Conservation (phyloP, 2,888 invertebrate species). For the Unio delphinus region DNA sequence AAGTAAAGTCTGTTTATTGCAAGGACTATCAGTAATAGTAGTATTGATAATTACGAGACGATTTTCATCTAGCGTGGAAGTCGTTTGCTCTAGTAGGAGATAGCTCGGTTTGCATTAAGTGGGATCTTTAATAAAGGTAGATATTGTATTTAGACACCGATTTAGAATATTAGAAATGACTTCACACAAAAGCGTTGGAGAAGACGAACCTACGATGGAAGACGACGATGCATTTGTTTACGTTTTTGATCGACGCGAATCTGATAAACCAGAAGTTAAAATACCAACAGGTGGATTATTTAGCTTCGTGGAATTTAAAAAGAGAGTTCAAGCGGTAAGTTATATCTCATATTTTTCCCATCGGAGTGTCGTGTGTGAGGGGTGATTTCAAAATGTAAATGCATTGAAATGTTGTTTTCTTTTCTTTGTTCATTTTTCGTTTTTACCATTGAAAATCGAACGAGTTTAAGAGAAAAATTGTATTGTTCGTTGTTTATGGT, state of each 20-base stretch:
- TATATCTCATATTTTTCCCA: background rate
- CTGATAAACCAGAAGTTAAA: constrained; percentile 58
- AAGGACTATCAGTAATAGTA: background rate
- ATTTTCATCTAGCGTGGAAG: too few species aligned
- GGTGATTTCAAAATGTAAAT: too few species aligned
- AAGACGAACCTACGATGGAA: constrained; percentile 28
- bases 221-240: constrained; percentile 63
- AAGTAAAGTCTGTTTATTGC: too few species aligned
- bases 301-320: constrained; percentile 56
- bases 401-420: background rate
- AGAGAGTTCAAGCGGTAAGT: constrained; percentile 51
- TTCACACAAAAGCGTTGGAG: constrained; percentile 36
- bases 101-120: too few species aligned
- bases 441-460: background rate
- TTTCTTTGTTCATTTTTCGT: background rate
- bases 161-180: constrained; percentile 42
- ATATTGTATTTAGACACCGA: too few species aligned
- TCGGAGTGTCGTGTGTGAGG: too few species aligned
- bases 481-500: too few species aligned
- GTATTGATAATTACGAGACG: background rate
- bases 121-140: too few species aligned
- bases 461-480: too few species aligned
- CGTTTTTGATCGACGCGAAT: constrained; percentile 62
- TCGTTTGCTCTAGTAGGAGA: too few species aligned
- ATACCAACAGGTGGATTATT: constrained; percentile 55